These are phyloP conservation scores for Drosophila bocki DNA, from an alignment of 1,140 invertebrate genomes.

Conservation along the genomic window DNA sequence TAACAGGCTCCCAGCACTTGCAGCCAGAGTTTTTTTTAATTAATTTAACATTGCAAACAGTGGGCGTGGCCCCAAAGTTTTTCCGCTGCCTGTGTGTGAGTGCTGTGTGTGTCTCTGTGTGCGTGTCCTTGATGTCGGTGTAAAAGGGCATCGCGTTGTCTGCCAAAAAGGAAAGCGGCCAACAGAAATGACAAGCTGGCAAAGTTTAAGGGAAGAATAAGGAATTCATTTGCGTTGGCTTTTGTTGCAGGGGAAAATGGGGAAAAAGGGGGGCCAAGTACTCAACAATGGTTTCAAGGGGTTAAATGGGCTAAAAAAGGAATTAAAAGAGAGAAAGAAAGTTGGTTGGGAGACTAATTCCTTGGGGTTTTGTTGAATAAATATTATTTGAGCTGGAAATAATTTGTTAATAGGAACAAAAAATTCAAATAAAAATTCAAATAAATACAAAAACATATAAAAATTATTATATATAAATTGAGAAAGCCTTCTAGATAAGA, in stretches of 20 bases:
- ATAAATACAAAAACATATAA: too few species aligned
- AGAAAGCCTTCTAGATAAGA: neutral
- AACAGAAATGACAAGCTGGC: constrained; percentile 45
- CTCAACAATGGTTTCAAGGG: constrained; percentile 11
- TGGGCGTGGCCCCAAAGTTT: constrained; percentile 26
- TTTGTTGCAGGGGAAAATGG: neutral
- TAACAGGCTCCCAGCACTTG: constrained; percentile 59
- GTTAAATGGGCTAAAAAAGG: neutral
- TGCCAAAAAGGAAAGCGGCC: constrained; percentile 64
- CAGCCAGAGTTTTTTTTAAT: constrained; percentile 62
- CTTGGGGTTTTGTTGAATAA: too few species aligned
- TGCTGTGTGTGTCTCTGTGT: neutral
- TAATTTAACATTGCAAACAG: constrained; percentile 52
- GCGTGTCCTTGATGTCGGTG: constrained; percentile 55
- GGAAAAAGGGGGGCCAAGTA: neutral
- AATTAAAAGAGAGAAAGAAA: neutral
- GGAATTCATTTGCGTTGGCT: constrained; percentile 5
- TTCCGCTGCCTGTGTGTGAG: constrained; percentile 10
- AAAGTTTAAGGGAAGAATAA: constrained; percentile 4
- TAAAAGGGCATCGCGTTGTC: constrained; percentile 55
- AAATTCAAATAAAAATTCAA: too few species aligned
- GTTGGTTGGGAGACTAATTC: neutral
- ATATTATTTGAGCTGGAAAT: neutral
- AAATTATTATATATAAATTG: neutral
- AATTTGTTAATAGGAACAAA: neutral